Percentiles rank a stretch among this genome's conserved stretches.
Conservation (phyloP, 2,797 vertebrate genomes). For the Onychomys torridus region DNA sequence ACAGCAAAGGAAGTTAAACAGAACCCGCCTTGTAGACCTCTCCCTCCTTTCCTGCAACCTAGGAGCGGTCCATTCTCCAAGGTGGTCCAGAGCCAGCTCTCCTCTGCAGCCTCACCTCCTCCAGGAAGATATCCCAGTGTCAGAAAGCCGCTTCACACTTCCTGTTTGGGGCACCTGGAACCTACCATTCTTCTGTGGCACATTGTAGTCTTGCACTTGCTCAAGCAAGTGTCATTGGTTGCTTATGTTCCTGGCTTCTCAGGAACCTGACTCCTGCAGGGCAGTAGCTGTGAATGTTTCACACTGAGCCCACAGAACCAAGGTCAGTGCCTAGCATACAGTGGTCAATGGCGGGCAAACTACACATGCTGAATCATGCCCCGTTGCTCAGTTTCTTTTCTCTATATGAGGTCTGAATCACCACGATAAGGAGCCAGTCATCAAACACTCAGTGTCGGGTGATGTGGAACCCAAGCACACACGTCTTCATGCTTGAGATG, state of each 20-base stretch:
- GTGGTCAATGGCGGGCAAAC: not conserved
- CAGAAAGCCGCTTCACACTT: not conserved
- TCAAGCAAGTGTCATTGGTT: not conserved
- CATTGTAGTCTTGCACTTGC: not conserved
- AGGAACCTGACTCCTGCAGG: not conserved
- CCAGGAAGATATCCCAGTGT: not conserved
- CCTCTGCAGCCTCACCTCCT: not conserved
- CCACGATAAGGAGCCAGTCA: not conserved
- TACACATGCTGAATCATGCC: not conserved
- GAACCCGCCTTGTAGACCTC: slow-evolving; percentile 3
- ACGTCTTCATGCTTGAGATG: not conserved
- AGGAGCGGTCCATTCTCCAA: not conserved
- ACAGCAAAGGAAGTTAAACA: slow-evolving; percentile 65
- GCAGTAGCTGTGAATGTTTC: not conserved
- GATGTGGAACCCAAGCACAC: not conserved
- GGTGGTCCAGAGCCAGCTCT: not conserved
- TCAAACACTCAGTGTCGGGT: not conserved
- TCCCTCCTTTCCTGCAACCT: slow-evolving; percentile 2
- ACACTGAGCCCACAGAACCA: not conserved
- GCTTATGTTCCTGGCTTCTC: not conserved
- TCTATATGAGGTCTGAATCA: not conserved
- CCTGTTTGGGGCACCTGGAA: not conserved
- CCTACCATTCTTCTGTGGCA: not conserved
- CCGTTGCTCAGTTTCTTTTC: slow-evolving; percentile 25
- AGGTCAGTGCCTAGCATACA: not conserved